Base-by-base conservation (phyloP, 2,113 vertebrate species). In the Mola mola region DNA sequence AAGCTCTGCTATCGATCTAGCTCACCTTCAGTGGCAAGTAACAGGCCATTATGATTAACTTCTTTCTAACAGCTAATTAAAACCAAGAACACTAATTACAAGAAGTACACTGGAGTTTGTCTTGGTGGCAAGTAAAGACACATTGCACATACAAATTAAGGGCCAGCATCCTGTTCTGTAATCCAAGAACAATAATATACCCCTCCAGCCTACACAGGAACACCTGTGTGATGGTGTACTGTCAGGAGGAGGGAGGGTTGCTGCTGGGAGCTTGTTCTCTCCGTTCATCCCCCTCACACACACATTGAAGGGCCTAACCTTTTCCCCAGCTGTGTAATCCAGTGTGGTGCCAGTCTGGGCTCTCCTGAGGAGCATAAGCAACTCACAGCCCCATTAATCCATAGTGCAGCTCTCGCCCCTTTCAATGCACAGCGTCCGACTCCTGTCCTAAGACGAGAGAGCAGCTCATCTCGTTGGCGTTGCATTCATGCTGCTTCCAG, bases 321-420 rank as follows among this genome's bases (percentile, higher is more conserved):
- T 84, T 85, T 65, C 78, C 75, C 71, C 53, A 52, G 59, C 72
- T 76, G 76, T 81, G 76, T 81, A 82, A 88, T 82, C 88, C 75
- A 73, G 66, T 62, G 48, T 72, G 72, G 48, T 17, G 21, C 66
- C 29, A 66, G 56, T 65, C 74, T 67, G 72, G 72, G 63, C 75
- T 81, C 72, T 86, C 68, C 76, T 77, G 70, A 76, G 80, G 68
- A 86, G 82, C 73, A 61, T 72, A 74, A 89, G 75, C 74, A 86
- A 83, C 78, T 82, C 74, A 46, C 55, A 72, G 68, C 61, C 50
- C 21, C 29, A 24, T 68, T 89, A 87, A 85, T 88, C 84, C 80
- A 86, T 57, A 66, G 62, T 44, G 80, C 59, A 77, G 68, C 75
- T 60, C 78, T 76, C 67, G 12, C 46, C 70, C 56, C 77, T 64